Base-by-base conservation (phyloP, 2,113 vertebrate species). In the Cervus canadensis region DNA sequence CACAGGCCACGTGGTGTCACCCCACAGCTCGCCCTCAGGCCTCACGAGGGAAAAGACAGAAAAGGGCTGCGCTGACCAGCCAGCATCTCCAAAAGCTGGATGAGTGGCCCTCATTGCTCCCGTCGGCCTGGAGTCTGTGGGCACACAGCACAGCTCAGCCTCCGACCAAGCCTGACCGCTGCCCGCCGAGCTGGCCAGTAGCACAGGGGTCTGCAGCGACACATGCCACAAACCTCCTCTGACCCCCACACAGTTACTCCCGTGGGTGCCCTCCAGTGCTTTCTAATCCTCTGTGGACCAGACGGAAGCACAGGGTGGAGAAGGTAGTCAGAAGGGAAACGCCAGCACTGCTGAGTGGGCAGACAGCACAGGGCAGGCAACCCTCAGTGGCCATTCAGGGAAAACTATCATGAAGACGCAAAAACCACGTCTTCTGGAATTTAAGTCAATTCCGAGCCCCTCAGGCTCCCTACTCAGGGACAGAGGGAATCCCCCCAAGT, bases 361-460 rank as follows among this genome's bases (percentile, higher is more conserved):
- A 2, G 6, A 50, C 12, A 16, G 67, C 10, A 0, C 1, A 45
- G 96, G n/a, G 23, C 0, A 7, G 40, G 57, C 57, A 7, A 1
- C 16, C 64, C 54, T 26, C 33, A 5, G 21, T 2, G n/a, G 64
- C 25, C 62, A 25, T 1, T 40, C 16, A 16, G 16, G 40, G 60
- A 87, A 50, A 12, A 4, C 6, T 0, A 4, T 2, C 9, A 7
- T 25, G 14, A 15, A 50, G 11, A 17, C 0, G 0, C 2, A 26
- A 30, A 48, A 13, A n/a, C 33, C 3, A 1, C 4, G 2, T 2
- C 56, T 52, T 30, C 71, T 2, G 19, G 50, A 19, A 21, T 0
- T 1, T 7, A 10, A 17, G 57, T 15, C 9, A 6, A 40, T 3
- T 5, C 81, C 21, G 4, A 7, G 1, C 33, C 25, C 33, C 78